Evolutionary conservation across 2,888 invertebrate species (phyloP).

Genomic region (Pandemis cinnamomeana): DNA sequence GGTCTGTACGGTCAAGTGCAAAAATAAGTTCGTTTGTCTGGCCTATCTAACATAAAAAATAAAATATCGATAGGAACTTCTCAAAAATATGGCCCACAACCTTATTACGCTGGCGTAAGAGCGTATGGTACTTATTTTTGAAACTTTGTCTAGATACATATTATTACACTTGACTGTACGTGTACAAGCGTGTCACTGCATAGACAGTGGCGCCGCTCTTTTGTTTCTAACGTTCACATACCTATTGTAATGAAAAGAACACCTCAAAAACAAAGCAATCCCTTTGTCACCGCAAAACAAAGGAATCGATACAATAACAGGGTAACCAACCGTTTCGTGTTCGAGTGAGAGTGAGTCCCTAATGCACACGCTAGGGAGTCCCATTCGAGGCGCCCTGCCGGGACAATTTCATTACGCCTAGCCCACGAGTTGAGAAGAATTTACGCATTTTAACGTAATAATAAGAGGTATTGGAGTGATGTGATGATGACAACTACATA

Average conservation of each 20-base stretch:
- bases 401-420: conserved; percentile 50
- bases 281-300: conserved; percentile 9
- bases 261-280: conserved; percentile 16
- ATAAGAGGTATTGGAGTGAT: conserved; percentile 7
- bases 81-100: too few species aligned
- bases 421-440: conserved; percentile 24
- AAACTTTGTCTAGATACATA: too few species aligned
- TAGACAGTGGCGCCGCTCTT: not conserved
- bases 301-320: conserved; percentile 26
- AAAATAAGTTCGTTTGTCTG: too few species aligned
- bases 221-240: not conserved
- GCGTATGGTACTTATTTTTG: too few species aligned
- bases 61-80: too few species aligned
- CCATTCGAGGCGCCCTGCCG: conserved; percentile 45
- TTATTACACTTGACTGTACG: too few species aligned
- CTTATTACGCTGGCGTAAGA: too few species aligned
- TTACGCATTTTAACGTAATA: conserved; percentile 26
- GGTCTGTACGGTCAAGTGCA: too few species aligned
- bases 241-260: not conserved
- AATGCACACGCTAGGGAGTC: conserved; percentile 50
- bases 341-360: conserved; percentile 47
- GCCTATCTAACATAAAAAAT: too few species aligned
- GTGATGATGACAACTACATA: not conserved
- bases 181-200: not conserved
- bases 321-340: conserved; percentile 50